Evolutionary conservation across 2,888 invertebrate species (phyloP).

Genomic region (Acanthopleura granulata): DNA sequence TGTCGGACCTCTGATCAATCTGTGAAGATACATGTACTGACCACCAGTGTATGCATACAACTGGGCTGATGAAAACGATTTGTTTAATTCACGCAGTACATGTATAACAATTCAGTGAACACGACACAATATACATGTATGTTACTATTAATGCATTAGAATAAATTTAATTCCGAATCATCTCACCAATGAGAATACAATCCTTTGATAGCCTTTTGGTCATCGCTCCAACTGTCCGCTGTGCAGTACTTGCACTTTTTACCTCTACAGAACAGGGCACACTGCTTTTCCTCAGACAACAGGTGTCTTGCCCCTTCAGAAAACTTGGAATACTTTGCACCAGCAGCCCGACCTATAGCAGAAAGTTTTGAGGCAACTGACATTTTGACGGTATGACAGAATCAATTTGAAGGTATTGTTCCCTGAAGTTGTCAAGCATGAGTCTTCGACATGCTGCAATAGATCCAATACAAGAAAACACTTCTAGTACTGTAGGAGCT

Average conservation of each 20-base stretch:
- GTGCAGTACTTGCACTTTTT: constrained; percentile 84
- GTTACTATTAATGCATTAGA: too few relatives aligned
- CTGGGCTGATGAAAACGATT: too few relatives aligned
- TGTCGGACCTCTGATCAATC: too few relatives aligned
- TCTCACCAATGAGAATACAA: constrained; percentile 87
- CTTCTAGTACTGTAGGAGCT: not conserved
- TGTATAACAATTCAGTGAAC: too few relatives aligned
- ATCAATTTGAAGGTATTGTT: too few relatives aligned
- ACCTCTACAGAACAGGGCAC: constrained; percentile 88
- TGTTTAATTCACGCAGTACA: too few relatives aligned
- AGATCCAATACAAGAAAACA: not conserved
- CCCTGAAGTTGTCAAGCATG: too few relatives aligned
- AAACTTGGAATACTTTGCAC: constrained; percentile 59
- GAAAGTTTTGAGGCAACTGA: not conserved
- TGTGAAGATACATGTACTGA: too few relatives aligned
- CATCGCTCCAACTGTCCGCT: constrained; percentile 75
- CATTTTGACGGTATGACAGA: not conserved
- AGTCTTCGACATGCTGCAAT: too few relatives aligned
- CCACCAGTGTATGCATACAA: too few relatives aligned
- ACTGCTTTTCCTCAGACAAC: constrained; percentile 80
- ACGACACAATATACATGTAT: too few relatives aligned
- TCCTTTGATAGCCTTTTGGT: constrained; percentile 81
- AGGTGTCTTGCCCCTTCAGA: constrained; percentile 66
- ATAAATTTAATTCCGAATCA: not conserved
- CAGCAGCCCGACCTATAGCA: constrained; percentile 43